A percentile compares a stretch with the other conserved stretches of the same genome.
These are phyloP conservation scores for Mesochorus sp. DNA, from an alignment of 2,888 invertebrate species.

Conservation along the genomic window DNA sequence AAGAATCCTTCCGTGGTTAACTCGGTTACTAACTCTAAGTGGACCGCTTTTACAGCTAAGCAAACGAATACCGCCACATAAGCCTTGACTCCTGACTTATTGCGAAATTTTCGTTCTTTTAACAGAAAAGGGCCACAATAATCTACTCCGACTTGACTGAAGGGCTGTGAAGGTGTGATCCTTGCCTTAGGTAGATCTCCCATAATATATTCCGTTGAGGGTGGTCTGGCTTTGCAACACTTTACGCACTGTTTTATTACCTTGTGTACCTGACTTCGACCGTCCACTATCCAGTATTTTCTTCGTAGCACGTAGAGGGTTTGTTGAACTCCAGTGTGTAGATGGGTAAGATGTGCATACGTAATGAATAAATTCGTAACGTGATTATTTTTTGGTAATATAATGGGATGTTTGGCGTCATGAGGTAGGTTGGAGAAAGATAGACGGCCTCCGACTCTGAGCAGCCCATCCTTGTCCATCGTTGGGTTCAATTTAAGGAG, in stretches of 20 bases:
- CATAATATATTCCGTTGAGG: constrained; percentile 8
- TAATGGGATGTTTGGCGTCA: not conserved
- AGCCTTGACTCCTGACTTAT: constrained; percentile 41
- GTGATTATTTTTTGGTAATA: not conserved
- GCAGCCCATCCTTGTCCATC: not conserved
- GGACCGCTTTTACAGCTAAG: constrained; percentile 62
- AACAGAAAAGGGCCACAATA: constrained; percentile 34
- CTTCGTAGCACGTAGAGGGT: not conserved
- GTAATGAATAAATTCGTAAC: not conserved
- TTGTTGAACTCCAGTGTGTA: not conserved
- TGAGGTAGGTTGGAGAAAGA: constrained; percentile 11
- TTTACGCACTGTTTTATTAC: not conserved
- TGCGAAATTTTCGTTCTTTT: constrained; percentile 30
- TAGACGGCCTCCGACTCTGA: constrained; percentile 12
- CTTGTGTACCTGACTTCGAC: not conserved
- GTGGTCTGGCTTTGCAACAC: not conserved
- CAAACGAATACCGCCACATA: constrained; percentile 67
- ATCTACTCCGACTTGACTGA: constrained; percentile 54
- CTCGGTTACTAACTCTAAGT: constrained; percentile 64
- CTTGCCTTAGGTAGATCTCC: constrained; percentile 58
- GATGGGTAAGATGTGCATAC: not conserved
- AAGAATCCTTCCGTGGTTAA: constrained; percentile 62
- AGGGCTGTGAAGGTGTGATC: constrained; percentile 58
- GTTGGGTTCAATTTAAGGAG: too few relatives aligned
- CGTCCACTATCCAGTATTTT: not conserved